These are phyloP conservation scores for Cavia aperea DNA, from an alignment of 2,113 vertebrate species.

Conservation along the genomic window DNA sequence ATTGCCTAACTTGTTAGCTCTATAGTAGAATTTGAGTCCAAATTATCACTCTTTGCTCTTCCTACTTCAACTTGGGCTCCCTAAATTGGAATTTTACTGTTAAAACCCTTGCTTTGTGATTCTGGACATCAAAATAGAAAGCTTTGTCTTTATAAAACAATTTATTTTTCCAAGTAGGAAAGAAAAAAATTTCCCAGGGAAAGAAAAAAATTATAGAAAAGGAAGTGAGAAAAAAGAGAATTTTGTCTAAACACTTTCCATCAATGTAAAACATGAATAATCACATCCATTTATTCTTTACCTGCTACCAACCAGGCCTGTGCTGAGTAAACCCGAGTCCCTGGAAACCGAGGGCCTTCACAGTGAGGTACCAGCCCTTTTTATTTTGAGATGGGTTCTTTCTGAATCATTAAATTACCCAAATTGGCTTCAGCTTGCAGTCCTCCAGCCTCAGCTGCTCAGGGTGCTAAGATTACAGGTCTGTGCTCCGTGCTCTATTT, in stretches of 20 bases:
- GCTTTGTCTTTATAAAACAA: background rate
- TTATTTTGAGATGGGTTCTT: background rate
- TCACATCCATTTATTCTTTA: background rate
- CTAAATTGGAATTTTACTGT: background rate
- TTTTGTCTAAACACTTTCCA: conserved; percentile 1
- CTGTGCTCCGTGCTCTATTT: background rate
- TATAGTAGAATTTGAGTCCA: background rate
- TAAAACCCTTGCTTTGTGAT: background rate
- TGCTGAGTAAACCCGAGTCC: background rate
- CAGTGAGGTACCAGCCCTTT: background rate
- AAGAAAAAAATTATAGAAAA: background rate
- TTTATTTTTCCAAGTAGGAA: background rate
- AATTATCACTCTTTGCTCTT: background rate
- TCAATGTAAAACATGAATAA: background rate
- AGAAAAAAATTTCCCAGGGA: background rate
- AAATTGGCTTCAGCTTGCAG: background rate
- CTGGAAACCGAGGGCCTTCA: background rate
- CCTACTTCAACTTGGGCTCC: background rate
- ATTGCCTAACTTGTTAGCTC: background rate
- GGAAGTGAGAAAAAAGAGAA: background rate
- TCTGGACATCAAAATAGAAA: background rate
- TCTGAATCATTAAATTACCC: background rate
- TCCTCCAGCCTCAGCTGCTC: background rate
- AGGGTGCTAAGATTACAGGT: background rate
- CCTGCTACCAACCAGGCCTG: background rate